Conservation (phyloP, 2,888 invertebrate species). For the Oligia latruncula region DNA sequence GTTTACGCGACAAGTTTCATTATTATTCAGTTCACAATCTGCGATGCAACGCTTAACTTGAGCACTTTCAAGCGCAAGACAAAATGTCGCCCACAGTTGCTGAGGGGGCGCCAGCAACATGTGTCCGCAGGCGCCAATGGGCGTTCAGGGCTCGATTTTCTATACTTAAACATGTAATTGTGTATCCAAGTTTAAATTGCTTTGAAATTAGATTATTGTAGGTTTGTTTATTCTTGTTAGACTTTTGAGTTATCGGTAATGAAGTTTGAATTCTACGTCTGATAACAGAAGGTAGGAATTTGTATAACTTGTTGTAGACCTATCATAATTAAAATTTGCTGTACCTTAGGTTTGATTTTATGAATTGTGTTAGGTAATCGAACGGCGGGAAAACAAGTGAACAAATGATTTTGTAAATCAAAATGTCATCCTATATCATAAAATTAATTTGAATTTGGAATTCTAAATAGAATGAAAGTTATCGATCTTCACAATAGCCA, state of each 20-base stretch:
- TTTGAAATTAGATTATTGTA: conserved; percentile 59
- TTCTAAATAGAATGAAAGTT: no score
- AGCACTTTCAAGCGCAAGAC: conserved; percentile 51
- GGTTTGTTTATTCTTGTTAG: conserved; percentile 38
- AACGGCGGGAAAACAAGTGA: no score
- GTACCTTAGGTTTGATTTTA: neutral
- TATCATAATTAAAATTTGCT: conserved; percentile 13
- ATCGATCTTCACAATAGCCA: no score
- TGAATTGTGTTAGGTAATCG: neutral
- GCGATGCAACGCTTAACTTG: conserved; percentile 65
- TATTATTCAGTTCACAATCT: conserved; percentile 73
- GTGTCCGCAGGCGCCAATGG: neutral
- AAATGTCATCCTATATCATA: no score
- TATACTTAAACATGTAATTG: conserved; percentile 50
- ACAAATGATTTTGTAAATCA: no score
- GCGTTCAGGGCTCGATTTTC: conserved; percentile 35
- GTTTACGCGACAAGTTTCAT: conserved; percentile 67
- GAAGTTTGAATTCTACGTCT: conserved; percentile 4
- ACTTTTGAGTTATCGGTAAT: conserved; percentile 4
- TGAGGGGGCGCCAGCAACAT: neutral
- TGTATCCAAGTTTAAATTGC: conserved; percentile 56
- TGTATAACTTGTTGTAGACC: neutral
- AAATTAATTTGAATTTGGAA: no score
- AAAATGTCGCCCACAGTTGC: conserved; percentile 24
- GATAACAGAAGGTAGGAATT: neutral